Conservation (phyloP, 2,888 invertebrate species). For the Flexamia atlantica region DNA sequence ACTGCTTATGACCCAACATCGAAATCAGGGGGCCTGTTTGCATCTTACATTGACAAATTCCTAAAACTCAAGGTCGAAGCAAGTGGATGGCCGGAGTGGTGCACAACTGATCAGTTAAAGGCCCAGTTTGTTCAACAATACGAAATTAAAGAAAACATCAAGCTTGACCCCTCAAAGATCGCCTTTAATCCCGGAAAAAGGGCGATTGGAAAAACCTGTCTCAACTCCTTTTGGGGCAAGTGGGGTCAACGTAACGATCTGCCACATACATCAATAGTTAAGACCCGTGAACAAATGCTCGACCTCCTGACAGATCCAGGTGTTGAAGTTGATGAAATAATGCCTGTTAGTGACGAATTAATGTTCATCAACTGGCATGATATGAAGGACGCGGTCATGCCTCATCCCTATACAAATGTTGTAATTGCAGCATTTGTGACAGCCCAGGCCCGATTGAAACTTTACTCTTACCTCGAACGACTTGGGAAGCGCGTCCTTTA, state of each 20-base stretch:
- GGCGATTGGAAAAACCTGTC: not conserved
- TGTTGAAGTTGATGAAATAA: not conserved
- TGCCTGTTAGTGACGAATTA: not conserved
- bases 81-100: constrained; percentile 70
- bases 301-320: constrained; percentile 28
- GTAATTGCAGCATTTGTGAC: constrained; percentile 73
- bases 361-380: constrained; percentile 37
- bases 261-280: not conserved
- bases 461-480: constrained; percentile 71
- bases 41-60: constrained; percentile 72
- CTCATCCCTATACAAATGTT: constrained; percentile 68
- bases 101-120: constrained; percentile 64
- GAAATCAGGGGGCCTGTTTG: constrained; percentile 71
- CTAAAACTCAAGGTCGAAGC: constrained; percentile 71
- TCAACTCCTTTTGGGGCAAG: constrained; percentile 53
- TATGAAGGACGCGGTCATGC: not conserved
- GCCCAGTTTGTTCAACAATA: constrained; percentile 55
- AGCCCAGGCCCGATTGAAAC: constrained; percentile 71
- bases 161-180: not conserved
- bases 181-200: not conserved
- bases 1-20: constrained; percentile 67
- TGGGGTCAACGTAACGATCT: constrained; percentile 4
- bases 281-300: not conserved
- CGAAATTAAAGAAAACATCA: not conserved
- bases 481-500: constrained; percentile 72